Evolutionary conservation across 2,797 vertebrate genomes (phyloP).

Genomic region (Catharus ustulatus): DNA sequence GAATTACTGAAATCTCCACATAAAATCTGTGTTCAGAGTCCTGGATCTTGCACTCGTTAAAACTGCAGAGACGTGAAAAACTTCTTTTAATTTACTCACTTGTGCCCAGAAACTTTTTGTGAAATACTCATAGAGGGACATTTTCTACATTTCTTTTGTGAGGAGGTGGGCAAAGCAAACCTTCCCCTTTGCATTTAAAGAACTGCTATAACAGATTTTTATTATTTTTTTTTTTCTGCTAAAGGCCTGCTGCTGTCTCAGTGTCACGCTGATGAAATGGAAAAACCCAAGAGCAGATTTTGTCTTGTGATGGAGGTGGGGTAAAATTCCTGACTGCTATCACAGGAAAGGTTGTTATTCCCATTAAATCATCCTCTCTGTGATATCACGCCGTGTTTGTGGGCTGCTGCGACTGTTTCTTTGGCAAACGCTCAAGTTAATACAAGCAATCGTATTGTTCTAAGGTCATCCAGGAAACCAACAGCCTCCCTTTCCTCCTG

Average conservation of each 20-base stretch:
- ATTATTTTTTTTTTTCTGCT: not conserved
- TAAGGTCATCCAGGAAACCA: slow-evolving; percentile 46
- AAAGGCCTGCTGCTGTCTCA: not conserved
- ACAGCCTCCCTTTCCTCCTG: slow-evolving; percentile 32
- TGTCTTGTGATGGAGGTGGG: not conserved
- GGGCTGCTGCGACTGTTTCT: not conserved
- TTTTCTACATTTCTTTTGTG: not conserved
- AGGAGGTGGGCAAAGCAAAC: not conserved
- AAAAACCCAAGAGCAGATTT: not conserved
- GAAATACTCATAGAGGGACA: not conserved
- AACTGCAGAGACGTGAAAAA: not conserved
- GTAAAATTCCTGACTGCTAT: not conserved
- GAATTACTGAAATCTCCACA: not conserved
- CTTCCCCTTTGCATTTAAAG: not conserved
- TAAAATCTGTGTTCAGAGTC: not conserved
- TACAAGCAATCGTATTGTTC: slow-evolving; percentile 32
- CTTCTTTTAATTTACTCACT: not conserved
- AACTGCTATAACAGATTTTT: not conserved
- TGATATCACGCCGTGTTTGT: not conserved
- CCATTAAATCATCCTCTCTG: not conserved
- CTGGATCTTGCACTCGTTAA: not conserved
- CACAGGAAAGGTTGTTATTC: not conserved
- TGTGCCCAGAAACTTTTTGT: not conserved
- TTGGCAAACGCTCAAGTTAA: slow-evolving; percentile 24
- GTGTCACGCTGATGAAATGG: not conserved